Conservation (phyloP, 2,888 invertebrate species). For the Ichneumoninae sp. region DNA sequence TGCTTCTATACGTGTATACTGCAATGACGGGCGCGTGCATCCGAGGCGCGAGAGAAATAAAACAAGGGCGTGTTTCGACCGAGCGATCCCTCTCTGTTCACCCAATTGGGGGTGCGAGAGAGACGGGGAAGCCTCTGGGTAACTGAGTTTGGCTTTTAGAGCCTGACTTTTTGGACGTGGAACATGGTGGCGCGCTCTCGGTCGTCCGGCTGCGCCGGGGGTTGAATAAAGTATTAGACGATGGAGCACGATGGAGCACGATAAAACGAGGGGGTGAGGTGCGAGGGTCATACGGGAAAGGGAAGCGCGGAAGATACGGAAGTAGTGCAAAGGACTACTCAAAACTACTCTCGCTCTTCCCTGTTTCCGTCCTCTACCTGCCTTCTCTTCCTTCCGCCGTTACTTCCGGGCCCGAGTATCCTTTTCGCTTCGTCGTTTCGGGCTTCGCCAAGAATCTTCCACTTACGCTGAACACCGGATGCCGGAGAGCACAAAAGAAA, state of each 20-base stretch:
- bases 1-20: neutral
- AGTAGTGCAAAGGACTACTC: conserved; percentile 57
- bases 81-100: conserved; percentile 42
- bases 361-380: neutral
- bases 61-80: conserved; percentile 49
- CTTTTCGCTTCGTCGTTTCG: conserved; percentile 13
- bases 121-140: conserved; percentile 59
- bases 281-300: conserved; percentile 25
- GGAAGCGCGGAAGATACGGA: conserved; percentile 52
- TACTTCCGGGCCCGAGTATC: conserved; percentile 6
- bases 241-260: conserved; percentile 36
- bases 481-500: conserved; percentile 17
- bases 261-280: conserved; percentile 19
- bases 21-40: conserved; percentile 16
- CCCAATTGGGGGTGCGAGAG: conserved; percentile 28
- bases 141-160: conserved; percentile 77
- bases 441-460: neutral
- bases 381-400: conserved; percentile 34
- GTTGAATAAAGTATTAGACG: conserved; percentile 79
- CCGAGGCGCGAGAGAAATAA: conserved; percentile 60
- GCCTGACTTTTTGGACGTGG: conserved; percentile 64
- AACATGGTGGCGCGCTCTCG: conserved; percentile 47
- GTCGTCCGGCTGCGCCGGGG: conserved; percentile 63
- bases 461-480: neutral
- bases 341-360: conserved; percentile 55